Conservation (phyloP, 1,140 invertebrate genomes). For the Samia ricini region DNA sequence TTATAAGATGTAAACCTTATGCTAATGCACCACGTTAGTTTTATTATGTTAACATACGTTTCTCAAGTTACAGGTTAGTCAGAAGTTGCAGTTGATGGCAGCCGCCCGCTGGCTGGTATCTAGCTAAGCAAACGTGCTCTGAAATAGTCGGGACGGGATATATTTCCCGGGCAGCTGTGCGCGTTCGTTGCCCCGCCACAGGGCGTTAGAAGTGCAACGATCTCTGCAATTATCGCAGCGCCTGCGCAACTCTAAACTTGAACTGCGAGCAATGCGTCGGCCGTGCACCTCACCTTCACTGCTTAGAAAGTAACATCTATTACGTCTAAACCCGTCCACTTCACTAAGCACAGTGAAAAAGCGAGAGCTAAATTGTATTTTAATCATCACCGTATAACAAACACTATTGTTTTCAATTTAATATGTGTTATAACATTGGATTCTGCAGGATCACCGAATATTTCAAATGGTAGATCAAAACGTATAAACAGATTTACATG, state of each 20-base stretch:
- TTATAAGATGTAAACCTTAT: neutral
- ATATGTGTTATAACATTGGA: too few species aligned
- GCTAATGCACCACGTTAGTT: neutral
- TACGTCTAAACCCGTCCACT: constrained; percentile 45
- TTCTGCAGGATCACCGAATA: too few species aligned
- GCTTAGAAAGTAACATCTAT: constrained; percentile 72
- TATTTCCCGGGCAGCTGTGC: constrained; percentile 72
- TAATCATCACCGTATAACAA: neutral
- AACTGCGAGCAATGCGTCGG: constrained; percentile 58
- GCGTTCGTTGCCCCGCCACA: constrained; percentile 70
- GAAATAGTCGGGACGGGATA: constrained; percentile 75
- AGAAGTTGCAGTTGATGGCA: constrained; percentile 36
- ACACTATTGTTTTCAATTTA: neutral
- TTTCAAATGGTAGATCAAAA: too few species aligned
- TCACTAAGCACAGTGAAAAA: constrained; percentile 55
- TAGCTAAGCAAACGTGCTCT: constrained; percentile 64
- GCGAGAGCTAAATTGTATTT: constrained; percentile 42
- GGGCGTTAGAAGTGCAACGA: constrained; percentile 73
- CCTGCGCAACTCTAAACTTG: constrained; percentile 64
- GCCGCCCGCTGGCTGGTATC: constrained; percentile 21
- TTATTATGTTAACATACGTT: constrained; percentile 8
- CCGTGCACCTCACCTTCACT: constrained; percentile 70
- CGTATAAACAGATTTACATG: too few species aligned
- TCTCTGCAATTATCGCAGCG: constrained; percentile 59
- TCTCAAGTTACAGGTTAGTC: constrained; percentile 58